Evolutionary conservation across 2,113 vertebrate genomes (phyloP).

Genomic region (Phyllostomus discolor): DNA sequence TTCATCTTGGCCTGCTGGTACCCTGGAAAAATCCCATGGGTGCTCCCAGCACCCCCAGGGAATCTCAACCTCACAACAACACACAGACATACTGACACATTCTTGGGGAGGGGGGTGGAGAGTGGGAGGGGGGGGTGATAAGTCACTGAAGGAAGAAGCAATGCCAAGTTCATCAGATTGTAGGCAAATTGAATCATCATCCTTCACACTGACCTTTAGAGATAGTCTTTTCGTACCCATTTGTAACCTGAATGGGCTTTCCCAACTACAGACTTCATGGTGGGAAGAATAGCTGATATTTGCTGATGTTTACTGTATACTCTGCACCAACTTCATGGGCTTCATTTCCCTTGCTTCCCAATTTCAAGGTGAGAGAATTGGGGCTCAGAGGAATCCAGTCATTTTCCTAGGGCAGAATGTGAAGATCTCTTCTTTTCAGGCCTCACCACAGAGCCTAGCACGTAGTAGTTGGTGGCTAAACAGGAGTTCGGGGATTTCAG

Average conservation of each 20-base stretch:
- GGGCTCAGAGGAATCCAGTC: neutral
- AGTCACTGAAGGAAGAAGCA: neutral
- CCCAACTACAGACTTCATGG: accelerated
- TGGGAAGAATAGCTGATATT: neutral
- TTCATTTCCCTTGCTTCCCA: neutral
- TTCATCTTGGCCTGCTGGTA: neutral
- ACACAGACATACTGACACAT: neutral
- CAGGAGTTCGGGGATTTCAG: neutral
- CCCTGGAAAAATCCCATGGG: neutral
- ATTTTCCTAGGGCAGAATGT: neutral
- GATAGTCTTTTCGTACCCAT: neutral
- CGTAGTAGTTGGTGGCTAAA: neutral
- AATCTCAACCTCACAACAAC: neutral
- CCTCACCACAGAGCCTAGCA: neutral
- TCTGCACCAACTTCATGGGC: accelerated
- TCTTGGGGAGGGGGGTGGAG: neutral
- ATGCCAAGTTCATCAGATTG: neutral
- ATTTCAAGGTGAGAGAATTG: neutral
- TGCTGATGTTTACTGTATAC: neutral
- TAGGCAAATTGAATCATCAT: neutral
- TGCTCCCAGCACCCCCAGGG: neutral
- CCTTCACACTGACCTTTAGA: neutral
- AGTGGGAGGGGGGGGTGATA: neutral
- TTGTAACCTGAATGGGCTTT: neutral
- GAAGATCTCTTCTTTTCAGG: neutral